These are phyloP conservation scores for human DNA, from an alignment of 2,113 vertebrate species.

Conservation along the genomic window DNA sequence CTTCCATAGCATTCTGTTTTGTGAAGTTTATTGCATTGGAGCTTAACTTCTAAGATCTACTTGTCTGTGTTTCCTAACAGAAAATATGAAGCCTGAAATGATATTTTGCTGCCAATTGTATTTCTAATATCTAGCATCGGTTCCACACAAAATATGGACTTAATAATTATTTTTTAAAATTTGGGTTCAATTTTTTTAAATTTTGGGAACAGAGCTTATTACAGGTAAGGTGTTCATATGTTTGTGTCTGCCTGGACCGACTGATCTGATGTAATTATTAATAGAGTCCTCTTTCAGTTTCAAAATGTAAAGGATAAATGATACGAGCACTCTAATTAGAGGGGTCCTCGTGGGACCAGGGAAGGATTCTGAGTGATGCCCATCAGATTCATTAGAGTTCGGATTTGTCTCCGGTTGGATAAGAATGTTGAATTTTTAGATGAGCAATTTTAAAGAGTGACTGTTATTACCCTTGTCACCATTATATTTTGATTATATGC, in stretches of 20 bases:
- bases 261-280: not conserved
- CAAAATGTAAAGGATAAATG: slow-evolving; percentile 8
- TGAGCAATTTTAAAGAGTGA: slow-evolving; percentile 53
- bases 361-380: not conserved
- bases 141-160: not conserved
- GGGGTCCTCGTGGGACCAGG: not conserved
- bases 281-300: not conserved
- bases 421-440: slow-evolving; percentile 45
- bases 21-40: not conserved
- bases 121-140: not conserved
- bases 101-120: not conserved
- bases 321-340: not conserved
- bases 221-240: not conserved
- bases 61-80: not conserved
- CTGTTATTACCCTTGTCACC: slow-evolving; percentile 12
- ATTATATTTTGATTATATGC: slow-evolving; percentile 68
- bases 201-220: not conserved
- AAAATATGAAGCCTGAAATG: not conserved
- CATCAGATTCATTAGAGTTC: not conserved
- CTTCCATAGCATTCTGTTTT: not conserved
- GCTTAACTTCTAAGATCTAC: not conserved
- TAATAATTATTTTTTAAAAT: not conserved
- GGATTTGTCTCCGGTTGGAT: not conserved
- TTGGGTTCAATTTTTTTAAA: not conserved
- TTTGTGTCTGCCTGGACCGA: not conserved